phyloP scores from a whole-genome alignment of 30 jellyfish, hydroid and myxozoan species.

The Turritopsis dohrnii region DNA sequence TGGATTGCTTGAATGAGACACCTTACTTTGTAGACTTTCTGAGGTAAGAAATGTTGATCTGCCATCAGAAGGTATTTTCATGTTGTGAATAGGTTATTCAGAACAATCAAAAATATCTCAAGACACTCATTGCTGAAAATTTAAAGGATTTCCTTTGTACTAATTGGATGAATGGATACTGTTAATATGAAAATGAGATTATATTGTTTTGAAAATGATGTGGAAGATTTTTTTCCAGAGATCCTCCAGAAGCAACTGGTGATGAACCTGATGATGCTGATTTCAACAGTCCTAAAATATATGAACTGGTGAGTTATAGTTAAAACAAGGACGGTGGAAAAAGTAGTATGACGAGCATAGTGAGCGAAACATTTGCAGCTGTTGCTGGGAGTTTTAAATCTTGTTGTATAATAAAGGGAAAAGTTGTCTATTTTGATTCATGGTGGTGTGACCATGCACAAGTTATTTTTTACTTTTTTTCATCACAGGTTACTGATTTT shows the following conservation, averaged over 20 bases:
- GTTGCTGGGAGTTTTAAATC: too few relatives aligned
- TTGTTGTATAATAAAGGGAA: too few relatives aligned
- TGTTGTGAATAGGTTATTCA: too few relatives aligned
- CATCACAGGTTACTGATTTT: background rate
- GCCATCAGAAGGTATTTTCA: too few relatives aligned
- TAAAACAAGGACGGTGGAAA: too few relatives aligned
- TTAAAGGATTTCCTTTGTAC: too few relatives aligned
- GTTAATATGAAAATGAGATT: background rate
- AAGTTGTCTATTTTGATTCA: too few relatives aligned
- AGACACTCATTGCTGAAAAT: too few relatives aligned
- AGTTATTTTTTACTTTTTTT: background rate
- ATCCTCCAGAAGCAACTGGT: slow-evolving; percentile 18
- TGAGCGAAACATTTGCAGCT: too few relatives aligned
- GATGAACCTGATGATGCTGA: slow-evolving; percentile 12
- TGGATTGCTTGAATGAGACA: slow-evolving; percentile 15
- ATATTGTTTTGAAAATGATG: background rate
- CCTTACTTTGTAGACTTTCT: slow-evolving; percentile 1
- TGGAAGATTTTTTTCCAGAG: background rate
- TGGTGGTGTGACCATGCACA: too few relatives aligned
- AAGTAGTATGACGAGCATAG: too few relatives aligned
- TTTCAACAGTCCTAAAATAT: background rate
- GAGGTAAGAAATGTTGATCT: background rate
- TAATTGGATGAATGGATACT: background rate
- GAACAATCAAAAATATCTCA: too few relatives aligned
- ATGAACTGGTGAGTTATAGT: background rate